Base-by-base conservation (phyloP, 2,888 invertebrate genomes). In the Philereme transversata region DNA sequence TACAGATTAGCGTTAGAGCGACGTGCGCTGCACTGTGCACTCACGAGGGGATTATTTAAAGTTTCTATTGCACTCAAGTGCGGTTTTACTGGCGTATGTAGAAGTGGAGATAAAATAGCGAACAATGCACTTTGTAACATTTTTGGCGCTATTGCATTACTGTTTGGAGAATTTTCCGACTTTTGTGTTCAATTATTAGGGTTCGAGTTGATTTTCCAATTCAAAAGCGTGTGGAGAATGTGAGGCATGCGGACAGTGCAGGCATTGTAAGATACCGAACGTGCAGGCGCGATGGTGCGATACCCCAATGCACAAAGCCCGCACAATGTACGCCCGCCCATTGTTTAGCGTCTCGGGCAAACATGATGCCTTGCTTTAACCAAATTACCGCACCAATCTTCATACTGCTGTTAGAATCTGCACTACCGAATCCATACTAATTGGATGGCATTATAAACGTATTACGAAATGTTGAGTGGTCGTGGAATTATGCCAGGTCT, bases 281-380 rank as follows among this genome's bases (percentile, higher is more conserved):
- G 74, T 77, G 71, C 73, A 74, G 74, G 73, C 71, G 76, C 77
- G 79, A 81, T 81, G 72, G 76, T 73, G 75, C 78, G 83, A 83
- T 87, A 83, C 79, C 78, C 75, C 74, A 75, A 75, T 77, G 82
- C 83, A 88, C 85, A 88, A 88, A 86, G 86, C 83, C 83, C 76
- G 82, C 80, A 88, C 88, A 87, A 84, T 87, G 82, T 81, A 78
- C 73, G 75, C 74, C 75, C 72, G 76, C 70, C 83, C 75, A 87
- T 90, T 90, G 88, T 90, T 83, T 82, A 82, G 76, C 78, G 78
- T 83, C 82, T 87, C 81, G 77, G 78, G 76, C 79, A 81, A 81
- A 86, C 81, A 82, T 77, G 75, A 76, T 77, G 81, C 74, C 74
- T 69, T 69, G 77, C 75, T 82, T 79, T 79, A 82, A 81, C 81